A percentile compares a stretch with the other conserved stretches of the same genome.
phyloP scores from a whole-genome alignment of 2,888 invertebrate species.

The Napeogenes inachia region DNA sequence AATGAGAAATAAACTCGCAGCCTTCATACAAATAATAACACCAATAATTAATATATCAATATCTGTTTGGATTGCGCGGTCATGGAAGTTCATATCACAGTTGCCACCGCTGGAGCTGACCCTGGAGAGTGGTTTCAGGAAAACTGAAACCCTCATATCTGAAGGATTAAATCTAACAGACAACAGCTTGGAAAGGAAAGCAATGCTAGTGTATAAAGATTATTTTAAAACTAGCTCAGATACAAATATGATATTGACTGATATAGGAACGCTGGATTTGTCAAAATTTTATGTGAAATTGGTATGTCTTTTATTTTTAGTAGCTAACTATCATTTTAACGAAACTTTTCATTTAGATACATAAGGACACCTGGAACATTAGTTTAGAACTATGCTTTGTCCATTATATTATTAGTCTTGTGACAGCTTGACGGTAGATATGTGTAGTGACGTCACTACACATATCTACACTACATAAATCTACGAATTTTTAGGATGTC shows the following conservation, averaged over 20 bases:
- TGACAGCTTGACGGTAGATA: too few species aligned
- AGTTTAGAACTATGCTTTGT: too few species aligned
- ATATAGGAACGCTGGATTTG: slow-evolving; percentile 55
- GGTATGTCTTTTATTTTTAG: slow-evolving; percentile 44
- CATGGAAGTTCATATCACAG: slow-evolving; percentile 70
- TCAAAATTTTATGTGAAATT: slow-evolving; percentile 63
- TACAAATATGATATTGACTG: slow-evolving; percentile 50
- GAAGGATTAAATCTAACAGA: slow-evolving; percentile 43
- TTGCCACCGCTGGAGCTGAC: slow-evolving; percentile 79
- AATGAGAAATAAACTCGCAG: slow-evolving; percentile 59
- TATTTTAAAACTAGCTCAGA: slow-evolving; percentile 50
- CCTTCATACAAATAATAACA: slow-evolving; percentile 64
- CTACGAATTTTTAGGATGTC: too few species aligned
- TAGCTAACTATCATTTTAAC: too few species aligned
- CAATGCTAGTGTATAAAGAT: slow-evolving; percentile 55
- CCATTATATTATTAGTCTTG: too few species aligned
- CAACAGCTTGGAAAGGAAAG: slow-evolving; percentile 45
- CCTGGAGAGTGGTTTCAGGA: slow-evolving; percentile 61
- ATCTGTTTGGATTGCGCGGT: slow-evolving; percentile 63
- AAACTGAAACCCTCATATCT: slow-evolving; percentile 58
- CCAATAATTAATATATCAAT: slow-evolving; percentile 66
- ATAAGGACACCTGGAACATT: too few species aligned
- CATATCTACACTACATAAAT: too few species aligned
- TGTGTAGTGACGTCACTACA: too few species aligned
- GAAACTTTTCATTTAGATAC: too few species aligned